Evolutionary conservation across 2,888 invertebrate species (phyloP), one percentile per base, ranked within the genome.

Genomic region (Serripes groenlandicus): DNA sequence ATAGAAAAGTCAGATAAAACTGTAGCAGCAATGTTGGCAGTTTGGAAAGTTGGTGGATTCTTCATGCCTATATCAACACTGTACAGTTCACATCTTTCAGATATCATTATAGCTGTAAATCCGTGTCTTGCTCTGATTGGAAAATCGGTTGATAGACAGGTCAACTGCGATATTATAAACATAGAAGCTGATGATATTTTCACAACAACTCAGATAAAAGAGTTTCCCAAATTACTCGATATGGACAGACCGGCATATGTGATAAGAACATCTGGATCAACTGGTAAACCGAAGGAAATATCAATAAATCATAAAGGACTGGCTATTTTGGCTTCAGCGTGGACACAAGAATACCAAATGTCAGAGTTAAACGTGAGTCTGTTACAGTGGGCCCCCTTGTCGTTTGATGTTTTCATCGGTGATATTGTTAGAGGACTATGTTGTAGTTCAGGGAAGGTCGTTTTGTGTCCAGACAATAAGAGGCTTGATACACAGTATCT

Each of bases 231-330:
- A 49, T 3, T 21, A 21, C 15, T 21, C 11, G 23, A 56, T 11
- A 3, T 56, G 1, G 56, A 66, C 21, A 52, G 49, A 21, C 23
- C 68, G 3, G 75, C 75, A 64, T 75, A 75, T 32, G 56, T 68
- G n/a, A 75, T 75, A 21, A 37, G 56, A 35, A 75, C 75, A 28
- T 75, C 75, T 21, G 75, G 75, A 7, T 75, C 75, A 21, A 75
- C 75, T 11, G 75, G 75, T 18, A 75, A 42, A 66, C 75, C 75
- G 54, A 75, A 75, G 49, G 42, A 54, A 34, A 60, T 58, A 28
- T 26, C 18, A 23, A 34, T 68, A 18, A 23, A 49, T n/a, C 75
- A 75, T 32, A 66, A 28, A 52, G 42, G 37, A n/a, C 54, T 75
- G 9, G 42, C 66, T 26, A 49, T 66, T 2, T 30, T 75, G 28